A percentile compares a stretch with the other conserved stretches of the same genome.
Conservation (phyloP, 2,113 vertebrate species). For the Gobius niger region DNA sequence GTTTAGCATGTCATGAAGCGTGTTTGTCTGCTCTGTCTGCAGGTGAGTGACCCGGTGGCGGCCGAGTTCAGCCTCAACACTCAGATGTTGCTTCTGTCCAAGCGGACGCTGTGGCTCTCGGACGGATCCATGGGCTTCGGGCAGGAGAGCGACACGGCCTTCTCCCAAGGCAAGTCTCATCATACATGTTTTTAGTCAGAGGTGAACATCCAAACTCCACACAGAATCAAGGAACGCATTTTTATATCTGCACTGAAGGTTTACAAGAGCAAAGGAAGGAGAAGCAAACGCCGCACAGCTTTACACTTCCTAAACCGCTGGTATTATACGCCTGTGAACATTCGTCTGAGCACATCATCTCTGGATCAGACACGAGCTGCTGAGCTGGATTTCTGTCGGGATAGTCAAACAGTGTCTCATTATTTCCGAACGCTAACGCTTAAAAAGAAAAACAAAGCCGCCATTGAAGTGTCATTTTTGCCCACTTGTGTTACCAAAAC, state of each 20-base stretch:
- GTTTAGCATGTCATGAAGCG: neutral
- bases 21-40: neutral
- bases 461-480: slow-evolving; percentile 12
- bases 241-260: no score
- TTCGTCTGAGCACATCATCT: neutral
- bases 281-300: neutral
- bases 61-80: slow-evolving; percentile 96
- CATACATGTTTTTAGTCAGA: no score
- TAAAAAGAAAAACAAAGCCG: slow-evolving; percentile 7
- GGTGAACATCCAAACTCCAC: no score
- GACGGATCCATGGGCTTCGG: slow-evolving; percentile 94
- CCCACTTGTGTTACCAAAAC: slow-evolving; percentile 18
- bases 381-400: slow-evolving; percentile 15
- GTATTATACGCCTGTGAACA: neutral
- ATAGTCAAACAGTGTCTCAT: slow-evolving; percentile 14
- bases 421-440: slow-evolving; percentile 18
- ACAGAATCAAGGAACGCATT: neutral
- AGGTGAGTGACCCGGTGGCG: slow-evolving; percentile 96
- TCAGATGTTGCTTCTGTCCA: slow-evolving; percentile 92
- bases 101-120: slow-evolving; percentile 89
- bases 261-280: neutral
- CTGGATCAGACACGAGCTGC: slow-evolving; percentile 13
- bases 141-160: slow-evolving; percentile 88
- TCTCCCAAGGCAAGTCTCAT: slow-evolving; percentile 82
- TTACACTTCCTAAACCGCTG: neutral